Base-by-base conservation (phyloP, 2,888 invertebrate genomes). In the Watsonalla binaria region DNA sequence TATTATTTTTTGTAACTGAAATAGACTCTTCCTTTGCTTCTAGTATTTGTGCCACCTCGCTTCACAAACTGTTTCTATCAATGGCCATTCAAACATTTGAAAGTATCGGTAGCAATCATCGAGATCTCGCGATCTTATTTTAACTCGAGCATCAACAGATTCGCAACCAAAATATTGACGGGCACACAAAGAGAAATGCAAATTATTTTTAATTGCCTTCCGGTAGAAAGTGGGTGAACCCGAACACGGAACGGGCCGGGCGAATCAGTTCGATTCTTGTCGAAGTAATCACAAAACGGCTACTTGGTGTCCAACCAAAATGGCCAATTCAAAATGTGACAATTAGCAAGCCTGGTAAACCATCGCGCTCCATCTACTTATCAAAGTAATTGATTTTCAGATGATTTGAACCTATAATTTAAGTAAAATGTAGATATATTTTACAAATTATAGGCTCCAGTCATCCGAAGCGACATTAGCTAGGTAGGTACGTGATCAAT, bases 161-260 rank as follows among this genome's bases (percentile, higher is more conserved):
- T 74, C 66, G 69, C 68, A 67, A 9, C 48, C 64, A 75, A 74
- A 80, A 70, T 78, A 79, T 75, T 76, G 70, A 77, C 73, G 70
- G 70, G 65, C 69, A 74, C 75, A 81, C 78, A 82, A 78, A 82
- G 84, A 85, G 86, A 87, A 87, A 87, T 87, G 87, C 82, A 87
- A 83, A 87, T 86, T 77, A 82, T 82, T 86, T 88, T 87, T 88
- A 87, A 88, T 86, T 86, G 84, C 83, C 75, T 84, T 88, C 87
- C 86, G 86, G 88, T 88, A 88, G 89, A 89, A 89, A 89, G 87
- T 86, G 76, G 84, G 84, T 86, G 85, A 84, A 83, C 80, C 80
- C 78, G 80, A 82, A 84, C 81, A 80, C 68, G 71, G 70, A 78
- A 77, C 78, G 74, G 79, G 79, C 77, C 68, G 81, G 72, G 64